Evolutionary conservation across 2,113 vertebrate genomes (phyloP).

Genomic region (Phrynosoma blainvillii): DNA sequence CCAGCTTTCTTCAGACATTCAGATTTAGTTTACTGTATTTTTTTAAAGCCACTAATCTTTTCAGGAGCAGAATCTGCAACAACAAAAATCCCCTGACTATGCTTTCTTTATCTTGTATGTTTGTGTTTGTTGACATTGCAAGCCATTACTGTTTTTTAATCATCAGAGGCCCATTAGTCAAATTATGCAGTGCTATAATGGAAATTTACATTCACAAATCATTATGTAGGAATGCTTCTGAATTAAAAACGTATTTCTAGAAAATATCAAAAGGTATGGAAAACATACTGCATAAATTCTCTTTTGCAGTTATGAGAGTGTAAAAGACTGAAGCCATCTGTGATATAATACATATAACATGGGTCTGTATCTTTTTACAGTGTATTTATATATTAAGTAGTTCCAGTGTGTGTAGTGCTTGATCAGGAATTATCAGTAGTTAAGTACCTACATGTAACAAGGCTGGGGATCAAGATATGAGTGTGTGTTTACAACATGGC

Average conservation of each 20-base stretch:
- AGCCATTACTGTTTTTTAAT: background rate
- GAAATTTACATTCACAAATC: background rate
- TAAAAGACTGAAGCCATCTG: background rate
- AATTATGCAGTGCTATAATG: background rate
- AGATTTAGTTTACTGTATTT: background rate
- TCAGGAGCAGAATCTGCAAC: background rate
- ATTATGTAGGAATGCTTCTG: no score
- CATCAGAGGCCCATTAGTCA: background rate
- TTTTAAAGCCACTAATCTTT: accelerated
- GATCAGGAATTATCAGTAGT: no score
- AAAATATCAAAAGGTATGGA: background rate
- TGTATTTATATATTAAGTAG: no score
- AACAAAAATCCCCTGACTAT: background rate
- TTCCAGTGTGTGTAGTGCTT: no score
- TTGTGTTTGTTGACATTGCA: background rate
- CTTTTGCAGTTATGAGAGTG: background rate
- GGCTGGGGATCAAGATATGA: no score
- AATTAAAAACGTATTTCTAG: background rate
- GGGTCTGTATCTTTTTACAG: no score
- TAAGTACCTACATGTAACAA: no score
- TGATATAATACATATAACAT: no score
- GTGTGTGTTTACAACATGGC: no score
- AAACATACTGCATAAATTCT: background rate
- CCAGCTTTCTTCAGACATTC: background rate
- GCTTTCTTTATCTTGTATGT: background rate